Conservation (phyloP, 2,797 vertebrate genomes). For the Microtus californicus region DNA sequence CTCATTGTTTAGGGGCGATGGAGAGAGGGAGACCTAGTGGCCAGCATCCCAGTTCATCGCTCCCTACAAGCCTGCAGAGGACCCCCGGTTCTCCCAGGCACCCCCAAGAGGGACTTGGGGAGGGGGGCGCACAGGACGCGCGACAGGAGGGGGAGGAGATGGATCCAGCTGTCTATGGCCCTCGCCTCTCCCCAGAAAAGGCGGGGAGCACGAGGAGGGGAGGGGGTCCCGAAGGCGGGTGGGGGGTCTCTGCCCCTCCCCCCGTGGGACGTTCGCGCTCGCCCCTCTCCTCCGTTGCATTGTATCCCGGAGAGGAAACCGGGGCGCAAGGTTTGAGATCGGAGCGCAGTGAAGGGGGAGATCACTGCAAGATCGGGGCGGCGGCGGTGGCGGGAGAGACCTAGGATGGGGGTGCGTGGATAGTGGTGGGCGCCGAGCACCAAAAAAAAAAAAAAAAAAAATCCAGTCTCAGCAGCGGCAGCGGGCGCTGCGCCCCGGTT, state of each 20-base stretch:
- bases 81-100: slow-evolving; percentile 24
- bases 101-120: slow-evolving; percentile 43
- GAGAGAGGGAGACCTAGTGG: slow-evolving; percentile 62
- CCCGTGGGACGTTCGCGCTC: slow-evolving; percentile 75
- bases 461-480: slow-evolving; percentile 45
- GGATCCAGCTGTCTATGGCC: background rate
- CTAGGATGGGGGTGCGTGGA: slow-evolving; percentile 49
- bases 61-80: background rate
- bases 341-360: slow-evolving; percentile 51
- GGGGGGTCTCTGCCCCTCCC: slow-evolving; percentile 84
- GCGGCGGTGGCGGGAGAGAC: slow-evolving; percentile 64
- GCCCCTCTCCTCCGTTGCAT: slow-evolving; percentile 74
- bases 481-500: slow-evolving; percentile 77
- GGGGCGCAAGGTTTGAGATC: slow-evolving; percentile 61
- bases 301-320: slow-evolving; percentile 80
- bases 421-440: slow-evolving; percentile 66
- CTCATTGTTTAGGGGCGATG: slow-evolving; percentile 78
- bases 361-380: slow-evolving; percentile 67
- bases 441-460: slow-evolving; percentile 19
- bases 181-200: slow-evolving; percentile 68
- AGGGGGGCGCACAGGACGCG: slow-evolving; percentile 36
- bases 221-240: background rate
- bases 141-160: slow-evolving; percentile 26
- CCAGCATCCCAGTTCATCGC: slow-evolving; percentile 41
- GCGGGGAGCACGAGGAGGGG: slow-evolving; percentile 62